A percentile compares a stretch with the other conserved stretches of the same genome.
Conservation (phyloP, 2,797 vertebrate genomes). For the Syndactyla subalaris region DNA sequence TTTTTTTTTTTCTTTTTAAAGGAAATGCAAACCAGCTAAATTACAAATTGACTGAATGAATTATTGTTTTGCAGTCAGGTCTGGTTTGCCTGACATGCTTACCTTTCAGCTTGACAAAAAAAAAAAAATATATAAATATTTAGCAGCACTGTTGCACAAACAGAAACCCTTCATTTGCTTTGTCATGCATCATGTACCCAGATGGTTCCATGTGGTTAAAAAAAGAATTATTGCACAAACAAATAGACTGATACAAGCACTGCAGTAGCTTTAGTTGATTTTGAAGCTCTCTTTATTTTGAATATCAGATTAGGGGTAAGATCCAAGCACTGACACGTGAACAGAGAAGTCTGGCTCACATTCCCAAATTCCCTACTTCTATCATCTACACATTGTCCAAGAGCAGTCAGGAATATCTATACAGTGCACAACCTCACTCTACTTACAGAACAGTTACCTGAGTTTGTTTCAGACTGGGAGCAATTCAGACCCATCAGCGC, state of each 20-base stretch:
- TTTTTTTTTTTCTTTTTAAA: not conserved
- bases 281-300: not conserved
- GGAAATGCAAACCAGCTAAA: not conserved
- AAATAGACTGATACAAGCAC: not conserved
- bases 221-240: not conserved
- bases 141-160: not conserved
- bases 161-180: not conserved
- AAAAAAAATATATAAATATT: constrained; percentile 20
- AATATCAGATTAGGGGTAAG: not conserved
- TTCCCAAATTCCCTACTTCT: not conserved
- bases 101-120: not conserved
- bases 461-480: not conserved
- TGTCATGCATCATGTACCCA: not conserved
- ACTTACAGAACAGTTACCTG: not conserved
- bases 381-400: not conserved
- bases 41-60: not conserved
- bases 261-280: not conserved
- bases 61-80: not conserved
- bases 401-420: not conserved
- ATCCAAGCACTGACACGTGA: not conserved
- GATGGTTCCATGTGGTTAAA: not conserved
- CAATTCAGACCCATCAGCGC: not conserved
- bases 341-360: not conserved
- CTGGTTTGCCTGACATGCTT: not conserved
- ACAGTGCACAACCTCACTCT: not conserved